Percentiles rank a stretch among this genome's conserved stretches.
Conservation (phyloP, 2,113 vertebrate genomes). For the Tonatia bakeri region DNA sequence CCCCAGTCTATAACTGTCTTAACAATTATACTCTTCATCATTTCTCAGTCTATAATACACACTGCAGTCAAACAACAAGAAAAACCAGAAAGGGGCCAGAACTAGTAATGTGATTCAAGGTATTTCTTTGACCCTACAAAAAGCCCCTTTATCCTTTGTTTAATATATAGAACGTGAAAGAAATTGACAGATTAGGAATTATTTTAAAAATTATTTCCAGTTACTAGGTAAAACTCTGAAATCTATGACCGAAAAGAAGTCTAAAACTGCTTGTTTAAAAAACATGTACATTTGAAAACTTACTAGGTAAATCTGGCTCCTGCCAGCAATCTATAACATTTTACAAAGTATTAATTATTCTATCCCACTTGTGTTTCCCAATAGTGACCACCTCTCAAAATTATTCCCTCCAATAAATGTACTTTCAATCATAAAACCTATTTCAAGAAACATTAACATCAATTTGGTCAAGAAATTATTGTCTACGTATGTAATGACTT, state of each 20-base stretch:
- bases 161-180: not conserved
- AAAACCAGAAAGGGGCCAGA: not conserved
- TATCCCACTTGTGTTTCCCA: not conserved
- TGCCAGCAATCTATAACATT: not conserved
- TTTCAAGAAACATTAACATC: slow-evolving; percentile 20
- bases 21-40: not conserved
- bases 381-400: not conserved
- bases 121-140: not conserved
- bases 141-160: not conserved
- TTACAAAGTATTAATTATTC: not conserved
- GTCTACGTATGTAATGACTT: not conserved
- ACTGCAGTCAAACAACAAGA: not conserved
- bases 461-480: not conserved
- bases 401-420: not conserved
- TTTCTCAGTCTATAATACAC: not conserved
- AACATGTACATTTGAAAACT: not conserved
- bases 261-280: not conserved
- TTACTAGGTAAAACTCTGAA: not conserved
- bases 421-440: not conserved
- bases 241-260: not conserved
- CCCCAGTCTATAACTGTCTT: not conserved
- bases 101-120: not conserved
- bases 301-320: not conserved
- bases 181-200: not conserved
- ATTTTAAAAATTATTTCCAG: not conserved